Percentiles rank a stretch among this genome's conserved stretches.
phyloP scores from a whole-genome alignment of 2,888 invertebrate genomes.

The Amphipoea lucens region DNA sequence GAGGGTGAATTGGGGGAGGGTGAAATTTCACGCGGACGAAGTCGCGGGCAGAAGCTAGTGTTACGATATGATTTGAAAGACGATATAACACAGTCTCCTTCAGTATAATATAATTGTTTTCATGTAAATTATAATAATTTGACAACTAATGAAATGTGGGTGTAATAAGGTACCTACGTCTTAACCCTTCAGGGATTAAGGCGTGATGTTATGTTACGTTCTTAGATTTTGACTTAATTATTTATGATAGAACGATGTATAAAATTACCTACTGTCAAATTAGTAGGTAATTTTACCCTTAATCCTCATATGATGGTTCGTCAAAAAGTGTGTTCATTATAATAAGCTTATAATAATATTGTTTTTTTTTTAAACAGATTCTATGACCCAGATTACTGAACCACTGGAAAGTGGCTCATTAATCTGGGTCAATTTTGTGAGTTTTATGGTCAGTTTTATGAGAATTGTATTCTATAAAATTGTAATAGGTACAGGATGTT shows the following conservation, averaged over 20 bases:
- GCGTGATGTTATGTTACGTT: not conserved
- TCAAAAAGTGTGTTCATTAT: too few species aligned
- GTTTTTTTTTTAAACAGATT: too few species aligned
- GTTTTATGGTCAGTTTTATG: not conserved
- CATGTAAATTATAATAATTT: not conserved
- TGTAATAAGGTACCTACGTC: too few species aligned
- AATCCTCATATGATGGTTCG: not conserved
- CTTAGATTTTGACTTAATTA: not conserved
- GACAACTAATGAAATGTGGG: not conserved
- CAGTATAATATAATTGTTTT: not conserved
- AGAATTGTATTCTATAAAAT: not conserved
- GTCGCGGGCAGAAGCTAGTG: too few species aligned
- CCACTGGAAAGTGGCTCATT: not conserved
- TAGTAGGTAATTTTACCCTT: too few species aligned
- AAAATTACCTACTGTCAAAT: too few species aligned
- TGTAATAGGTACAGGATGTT: not conserved
- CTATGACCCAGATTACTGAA: not conserved
- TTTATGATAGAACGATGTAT: not conserved
- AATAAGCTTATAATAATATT: too few species aligned
- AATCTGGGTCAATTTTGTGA: too few species aligned
- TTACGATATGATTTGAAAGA: not conserved
- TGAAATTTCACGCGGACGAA: too few species aligned
- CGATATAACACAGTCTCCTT: not conserved
- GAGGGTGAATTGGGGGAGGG: too few species aligned
- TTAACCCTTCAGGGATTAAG: too few species aligned